Evolutionary conservation across 2,888 invertebrate species (phyloP).

Genomic region (Eupithecia pulchellata): DNA sequence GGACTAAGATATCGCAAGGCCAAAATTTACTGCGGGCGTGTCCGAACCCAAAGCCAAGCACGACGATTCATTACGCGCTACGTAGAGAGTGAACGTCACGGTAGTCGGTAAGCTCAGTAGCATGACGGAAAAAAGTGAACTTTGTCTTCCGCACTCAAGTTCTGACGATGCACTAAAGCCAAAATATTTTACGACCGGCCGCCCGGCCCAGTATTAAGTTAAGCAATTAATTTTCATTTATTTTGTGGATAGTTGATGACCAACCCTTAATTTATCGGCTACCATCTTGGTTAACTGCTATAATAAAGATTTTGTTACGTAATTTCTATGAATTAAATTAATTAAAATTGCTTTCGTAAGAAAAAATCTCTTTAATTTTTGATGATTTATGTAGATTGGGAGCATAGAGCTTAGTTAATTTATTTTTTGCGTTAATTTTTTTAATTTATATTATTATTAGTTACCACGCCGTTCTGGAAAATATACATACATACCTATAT

Average conservation of each 20-base stretch:
- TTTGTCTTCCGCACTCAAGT: conserved; percentile 13
- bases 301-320: conserved; percentile 36
- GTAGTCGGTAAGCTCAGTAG: not conserved
- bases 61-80: no score
- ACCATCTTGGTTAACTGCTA: conserved; percentile 31
- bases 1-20: not conserved
- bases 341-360: conserved; percentile 3
- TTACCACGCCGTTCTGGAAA: not conserved
- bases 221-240: conserved; percentile 37
- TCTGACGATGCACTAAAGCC: conserved; percentile 32
- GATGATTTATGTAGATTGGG: no score
- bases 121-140: conserved; percentile 18
- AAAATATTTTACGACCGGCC: conserved; percentile 34
- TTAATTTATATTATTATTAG: not conserved
- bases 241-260: conserved; percentile 38
- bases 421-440: not conserved
- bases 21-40: not conserved
- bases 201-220: conserved; percentile 28
- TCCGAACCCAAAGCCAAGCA: no score
- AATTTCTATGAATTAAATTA: conserved; percentile 15
- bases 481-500: not conserved
- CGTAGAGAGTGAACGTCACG: not conserved
- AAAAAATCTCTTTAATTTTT: not conserved
- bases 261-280: conserved; percentile 31
- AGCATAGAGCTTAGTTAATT: not conserved